Evolutionary conservation across 2,113 vertebrate genomes (phyloP), one percentile per base, ranked within the genome.

Genomic region (Macquaria australasica): DNA sequence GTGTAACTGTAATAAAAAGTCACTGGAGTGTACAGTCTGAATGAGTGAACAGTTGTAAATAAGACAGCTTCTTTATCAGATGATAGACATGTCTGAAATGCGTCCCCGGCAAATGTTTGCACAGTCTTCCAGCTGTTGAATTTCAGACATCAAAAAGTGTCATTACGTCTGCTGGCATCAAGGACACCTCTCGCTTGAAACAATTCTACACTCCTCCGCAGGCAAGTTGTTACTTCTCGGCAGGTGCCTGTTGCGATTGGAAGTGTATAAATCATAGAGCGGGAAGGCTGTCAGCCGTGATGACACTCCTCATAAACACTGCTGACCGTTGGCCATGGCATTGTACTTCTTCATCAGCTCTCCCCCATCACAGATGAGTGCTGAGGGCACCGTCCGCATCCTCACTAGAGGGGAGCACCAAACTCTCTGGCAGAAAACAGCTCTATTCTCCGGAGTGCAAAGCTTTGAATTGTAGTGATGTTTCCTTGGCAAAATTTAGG

Each of bases 191-290:
- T 87, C 59, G 7, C 86, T 37, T 60, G 55, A 94, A 94, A 93
- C 91, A 86, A 75, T 86, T 58, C 79, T 5, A 28, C 77, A 37
- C 70, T 84, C 79, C 76, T 87, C 86, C 86, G 86, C 84, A n/a
- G 89, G 90, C 89, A 41, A 89, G 85, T 82, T 84, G 88, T 91
- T 86, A 89, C 87, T 85, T 83, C 68, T 82, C 88, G 87, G 93
- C 81, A 80, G 84, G 93, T 85, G 89, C 83, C 85, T 79, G 82
- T 91, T 85, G 82, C 86, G 68, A 85, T 91, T 69, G 71, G 78
- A 83, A 90, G 91, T 88, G 73, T 87, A 93, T 96, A 94, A 96
- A 96, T 96, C 95, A 96, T 69, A 14, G 51, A 80, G 79, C 77
- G 87, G 91, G 91, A 93, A 91, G 88, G 87, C 89, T 95, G 95